A percentile compares a stretch with the other conserved stretches of the same genome.
phyloP scores from a whole-genome alignment of 53 echinoderm and acorn worm genomes.

The Antedon mediterranea region DNA sequence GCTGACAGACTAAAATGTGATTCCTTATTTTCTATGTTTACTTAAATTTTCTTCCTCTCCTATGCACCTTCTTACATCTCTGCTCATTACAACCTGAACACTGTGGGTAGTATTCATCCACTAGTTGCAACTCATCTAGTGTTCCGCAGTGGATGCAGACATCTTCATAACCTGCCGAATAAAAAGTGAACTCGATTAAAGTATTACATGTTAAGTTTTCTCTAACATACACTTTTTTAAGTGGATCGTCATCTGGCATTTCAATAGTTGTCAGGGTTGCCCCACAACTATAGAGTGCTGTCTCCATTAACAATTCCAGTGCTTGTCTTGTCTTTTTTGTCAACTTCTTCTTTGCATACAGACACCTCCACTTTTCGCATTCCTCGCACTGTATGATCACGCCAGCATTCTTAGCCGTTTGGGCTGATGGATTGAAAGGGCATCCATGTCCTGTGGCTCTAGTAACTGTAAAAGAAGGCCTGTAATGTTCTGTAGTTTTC shows the following conservation, averaged over 20 bases:
- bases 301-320: background rate
- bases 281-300: background rate
- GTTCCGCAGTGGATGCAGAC: background rate
- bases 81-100: background rate
- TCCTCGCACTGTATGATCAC: background rate
- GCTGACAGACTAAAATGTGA: too few relatives aligned
- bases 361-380: background rate
- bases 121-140: background rate
- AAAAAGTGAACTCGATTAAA: background rate
- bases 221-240: background rate
- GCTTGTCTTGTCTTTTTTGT: background rate
- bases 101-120: background rate
- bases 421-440: background rate
- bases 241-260: background rate
- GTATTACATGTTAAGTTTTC: background rate
- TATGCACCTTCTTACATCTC: background rate
- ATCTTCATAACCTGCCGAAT: background rate
- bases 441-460: background rate
- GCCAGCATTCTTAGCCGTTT: background rate
- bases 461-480: background rate
- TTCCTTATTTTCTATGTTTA: too few relatives aligned
- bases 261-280: background rate
- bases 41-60: background rate
- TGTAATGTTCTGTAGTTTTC: background rate
- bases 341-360: background rate